These are phyloP conservation scores for Pseudonaja textilis DNA, from an alignment of 2,113 vertebrate genomes.

Conservation along the genomic window DNA sequence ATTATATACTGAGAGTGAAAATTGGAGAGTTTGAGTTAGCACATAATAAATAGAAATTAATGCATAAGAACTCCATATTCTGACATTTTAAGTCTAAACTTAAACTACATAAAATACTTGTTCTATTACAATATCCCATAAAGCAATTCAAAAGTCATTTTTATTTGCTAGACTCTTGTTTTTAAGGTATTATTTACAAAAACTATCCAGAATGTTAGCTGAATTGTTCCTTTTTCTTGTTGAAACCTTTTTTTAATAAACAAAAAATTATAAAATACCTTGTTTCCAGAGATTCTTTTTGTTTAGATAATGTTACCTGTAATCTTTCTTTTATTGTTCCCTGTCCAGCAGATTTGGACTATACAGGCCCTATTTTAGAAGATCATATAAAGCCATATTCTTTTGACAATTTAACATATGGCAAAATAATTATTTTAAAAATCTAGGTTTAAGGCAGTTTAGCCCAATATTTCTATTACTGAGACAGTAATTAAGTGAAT, in stretches of 20 bases:
- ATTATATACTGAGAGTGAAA: not conserved
- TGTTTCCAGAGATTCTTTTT: not conserved
- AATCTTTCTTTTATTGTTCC: not conserved
- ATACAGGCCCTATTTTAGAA: not conserved
- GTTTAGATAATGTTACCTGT: not conserved
- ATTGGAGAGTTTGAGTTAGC: not conserved
- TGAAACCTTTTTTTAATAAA: not conserved
- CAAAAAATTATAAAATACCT: not conserved
- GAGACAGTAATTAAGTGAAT: not conserved
- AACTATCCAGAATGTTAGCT: not conserved
- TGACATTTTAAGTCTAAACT: not conserved
- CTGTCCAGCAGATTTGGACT: not conserved
- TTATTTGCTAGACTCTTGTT: not conserved
- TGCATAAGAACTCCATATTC: not conserved
- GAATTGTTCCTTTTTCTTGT: not conserved
- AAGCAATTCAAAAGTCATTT: not conserved
- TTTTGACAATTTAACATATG: not conserved
- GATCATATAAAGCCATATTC: not conserved
- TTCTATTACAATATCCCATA: not conserved
- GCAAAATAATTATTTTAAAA: not conserved
- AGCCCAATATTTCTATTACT: not conserved
- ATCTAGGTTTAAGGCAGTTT: no score
- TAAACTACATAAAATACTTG: not conserved
- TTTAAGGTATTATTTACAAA: not conserved
- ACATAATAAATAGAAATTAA: not conserved